A percentile compares a stretch with the other conserved stretches of the same genome.
Conservation (phyloP, 2,113 vertebrate species). For the Megatriorchis doriae region DNA sequence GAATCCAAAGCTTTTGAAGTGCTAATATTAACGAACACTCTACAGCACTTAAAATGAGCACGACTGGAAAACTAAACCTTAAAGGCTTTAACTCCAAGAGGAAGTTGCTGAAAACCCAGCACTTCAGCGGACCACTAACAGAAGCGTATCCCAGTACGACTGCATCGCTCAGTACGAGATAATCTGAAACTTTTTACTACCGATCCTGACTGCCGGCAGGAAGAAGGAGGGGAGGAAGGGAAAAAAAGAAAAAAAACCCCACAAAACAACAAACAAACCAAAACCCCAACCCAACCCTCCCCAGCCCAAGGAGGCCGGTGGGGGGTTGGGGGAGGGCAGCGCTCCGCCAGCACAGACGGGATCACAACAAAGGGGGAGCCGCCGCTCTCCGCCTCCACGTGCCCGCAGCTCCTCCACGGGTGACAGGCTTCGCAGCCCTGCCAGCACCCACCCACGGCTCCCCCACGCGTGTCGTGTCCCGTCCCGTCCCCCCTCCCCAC, state of each 20-base stretch:
- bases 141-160: background rate
- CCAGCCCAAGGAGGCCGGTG: no score
- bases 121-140: accelerated
- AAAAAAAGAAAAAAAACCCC: background rate
- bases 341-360: no score
- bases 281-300: background rate
- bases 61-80: background rate
- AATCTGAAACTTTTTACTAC: background rate
- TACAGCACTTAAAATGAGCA: background rate
- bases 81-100: background rate
- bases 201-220: background rate
- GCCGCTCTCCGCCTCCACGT: no score
- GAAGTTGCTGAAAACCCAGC: background rate
- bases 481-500: no score
- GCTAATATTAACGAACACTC: background rate
- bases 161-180: accelerated
- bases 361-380: no score
- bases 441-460: no score
- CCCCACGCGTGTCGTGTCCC: no score
- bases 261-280: background rate
- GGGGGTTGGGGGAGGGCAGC: no score
- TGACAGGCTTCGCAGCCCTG: no score
- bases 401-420: no score
- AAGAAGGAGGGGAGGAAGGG: background rate
- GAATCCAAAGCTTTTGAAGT: background rate